A percentile compares a stretch with the other conserved stretches of the same genome.
Conservation (phyloP, 2,888 invertebrate genomes). For the Cryptus armator region DNA sequence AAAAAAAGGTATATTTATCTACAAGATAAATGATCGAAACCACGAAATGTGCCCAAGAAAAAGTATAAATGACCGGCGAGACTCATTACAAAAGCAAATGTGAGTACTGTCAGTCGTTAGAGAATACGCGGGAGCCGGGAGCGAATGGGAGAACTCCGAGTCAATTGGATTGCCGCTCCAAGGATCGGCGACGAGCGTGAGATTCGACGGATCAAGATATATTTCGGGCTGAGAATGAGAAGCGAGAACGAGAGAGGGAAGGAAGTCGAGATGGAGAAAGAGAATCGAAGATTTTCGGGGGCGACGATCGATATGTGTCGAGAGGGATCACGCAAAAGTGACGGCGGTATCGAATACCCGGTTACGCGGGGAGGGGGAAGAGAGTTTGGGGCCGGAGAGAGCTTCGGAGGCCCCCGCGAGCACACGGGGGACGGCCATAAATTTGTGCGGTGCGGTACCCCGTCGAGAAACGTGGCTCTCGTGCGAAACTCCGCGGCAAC, state of each 20-base stretch:
- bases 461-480: constrained; percentile 66
- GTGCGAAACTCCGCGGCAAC: constrained; percentile 69
- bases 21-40: constrained; percentile 33
- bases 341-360: constrained; percentile 37
- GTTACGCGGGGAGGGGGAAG: constrained; percentile 3
- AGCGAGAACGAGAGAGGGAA: constrained; percentile 17
- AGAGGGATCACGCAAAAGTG: constrained; percentile 57
- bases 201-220: constrained; percentile 62
- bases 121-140: constrained; percentile 24
- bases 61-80: constrained; percentile 41
- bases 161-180: not conserved
- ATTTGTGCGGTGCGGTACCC: constrained; percentile 69
- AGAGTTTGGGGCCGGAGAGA: constrained; percentile 21
- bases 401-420: constrained; percentile 17
- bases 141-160: not conserved
- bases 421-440: constrained; percentile 48
- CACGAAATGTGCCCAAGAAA: constrained; percentile 29
- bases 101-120: constrained; percentile 40
- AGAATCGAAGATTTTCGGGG: constrained; percentile 37
- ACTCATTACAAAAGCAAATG: constrained; percentile 61
- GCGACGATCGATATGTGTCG: constrained; percentile 59
- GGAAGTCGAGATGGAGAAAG: constrained; percentile 14
- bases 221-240: constrained; percentile 42
- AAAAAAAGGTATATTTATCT: constrained; percentile 30
- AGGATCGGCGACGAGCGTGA: constrained; percentile 51